A percentile compares a stretch with the other conserved stretches of the same genome.
These are phyloP conservation scores for Gobiocypris rarus DNA, from an alignment of 2,113 vertebrate species.

Conservation along the genomic window DNA sequence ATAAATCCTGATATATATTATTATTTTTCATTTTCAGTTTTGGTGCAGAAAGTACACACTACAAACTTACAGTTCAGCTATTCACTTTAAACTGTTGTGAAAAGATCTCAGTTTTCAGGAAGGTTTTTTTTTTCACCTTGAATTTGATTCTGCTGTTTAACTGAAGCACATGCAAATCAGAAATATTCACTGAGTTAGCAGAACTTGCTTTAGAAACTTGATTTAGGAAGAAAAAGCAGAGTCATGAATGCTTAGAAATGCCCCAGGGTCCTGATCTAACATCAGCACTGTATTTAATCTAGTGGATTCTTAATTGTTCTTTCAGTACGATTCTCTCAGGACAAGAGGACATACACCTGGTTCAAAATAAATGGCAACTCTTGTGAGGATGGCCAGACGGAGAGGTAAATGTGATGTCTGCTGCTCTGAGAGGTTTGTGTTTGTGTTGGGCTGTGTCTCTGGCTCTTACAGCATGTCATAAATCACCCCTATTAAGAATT, in stretches of 20 bases:
- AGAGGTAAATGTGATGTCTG: slow-evolving; percentile 32
- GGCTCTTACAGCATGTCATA: slow-evolving; percentile 25
- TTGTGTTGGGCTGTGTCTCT: slow-evolving; percentile 51
- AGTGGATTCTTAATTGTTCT: slow-evolving; percentile 1
- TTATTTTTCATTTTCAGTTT: no score
- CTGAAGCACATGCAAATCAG: not conserved
- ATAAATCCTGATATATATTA: not conserved
- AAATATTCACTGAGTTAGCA: not conserved
- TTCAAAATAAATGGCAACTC: not conserved
- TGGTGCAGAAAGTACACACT: no score
- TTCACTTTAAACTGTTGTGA: not conserved
- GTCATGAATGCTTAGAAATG: slow-evolving; percentile 25
- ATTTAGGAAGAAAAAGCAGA: not conserved
- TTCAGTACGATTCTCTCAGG: slow-evolving; percentile 19
- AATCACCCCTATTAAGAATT: slow-evolving; percentile 37
- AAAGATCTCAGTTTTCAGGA: not conserved
- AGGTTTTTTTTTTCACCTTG: no score
- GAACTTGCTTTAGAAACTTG: not conserved
- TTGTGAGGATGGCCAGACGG: not conserved
- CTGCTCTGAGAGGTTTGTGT: slow-evolving; percentile 10
- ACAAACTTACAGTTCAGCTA: not conserved
- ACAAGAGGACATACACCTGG: not conserved
- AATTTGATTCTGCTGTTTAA: no score
- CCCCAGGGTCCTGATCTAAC: slow-evolving; percentile 15
- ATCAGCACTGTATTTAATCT: slow-evolving; percentile 39